Evolutionary conservation across 2,797 vertebrate genomes (phyloP).

Genomic region (Todus mexicanus): DNA sequence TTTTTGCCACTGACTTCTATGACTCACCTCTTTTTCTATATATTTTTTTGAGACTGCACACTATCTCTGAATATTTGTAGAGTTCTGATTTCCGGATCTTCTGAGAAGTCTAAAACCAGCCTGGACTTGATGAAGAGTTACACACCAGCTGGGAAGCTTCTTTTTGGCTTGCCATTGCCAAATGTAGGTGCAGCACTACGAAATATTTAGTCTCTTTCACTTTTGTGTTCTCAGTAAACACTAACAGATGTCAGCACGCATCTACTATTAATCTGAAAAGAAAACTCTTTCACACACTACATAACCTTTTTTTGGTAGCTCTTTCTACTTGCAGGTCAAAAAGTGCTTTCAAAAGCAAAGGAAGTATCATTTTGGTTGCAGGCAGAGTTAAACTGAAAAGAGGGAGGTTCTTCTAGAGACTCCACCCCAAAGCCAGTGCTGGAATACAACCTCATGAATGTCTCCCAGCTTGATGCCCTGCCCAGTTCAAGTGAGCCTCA

Average conservation of each 20-base stretch:
- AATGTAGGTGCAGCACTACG: neutral
- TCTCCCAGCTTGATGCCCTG: neutral
- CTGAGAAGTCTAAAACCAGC: neutral
- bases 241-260: neutral
- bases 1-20: neutral
- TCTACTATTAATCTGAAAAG: slow-evolving; percentile 7
- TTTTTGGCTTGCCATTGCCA: neutral
- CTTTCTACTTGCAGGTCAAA: neutral
- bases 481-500: neutral
- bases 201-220: neutral
- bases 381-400: neutral
- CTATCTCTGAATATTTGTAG: neutral
- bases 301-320: neutral
- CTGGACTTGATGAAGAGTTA: neutral
- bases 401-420: neutral
- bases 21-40: neutral
- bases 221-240: slow-evolving; percentile 26
- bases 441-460: neutral
- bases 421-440: neutral
- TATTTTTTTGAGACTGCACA: neutral
- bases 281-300: neutral
- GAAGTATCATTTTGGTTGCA: neutral
- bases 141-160: slow-evolving; percentile 1
- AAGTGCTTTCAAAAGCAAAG: neutral
- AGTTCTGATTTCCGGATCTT: neutral